These are phyloP conservation scores for Procambarus virginalis DNA, from an alignment of 1,140 invertebrate genomes.

Conservation along the genomic window DNA sequence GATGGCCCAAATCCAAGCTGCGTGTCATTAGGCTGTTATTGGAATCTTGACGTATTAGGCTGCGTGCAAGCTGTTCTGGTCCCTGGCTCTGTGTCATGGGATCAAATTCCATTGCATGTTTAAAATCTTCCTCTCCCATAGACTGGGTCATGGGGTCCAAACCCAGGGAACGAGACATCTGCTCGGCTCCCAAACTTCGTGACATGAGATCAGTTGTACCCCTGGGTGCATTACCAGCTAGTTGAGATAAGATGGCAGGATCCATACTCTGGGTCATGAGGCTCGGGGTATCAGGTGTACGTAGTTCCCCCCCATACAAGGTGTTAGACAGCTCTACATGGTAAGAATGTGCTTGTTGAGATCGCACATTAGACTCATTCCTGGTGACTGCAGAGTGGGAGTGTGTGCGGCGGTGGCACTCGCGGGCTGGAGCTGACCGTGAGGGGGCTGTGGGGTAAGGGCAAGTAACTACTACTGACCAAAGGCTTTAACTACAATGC, in stretches of 20 bases:
- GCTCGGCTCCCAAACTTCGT: constrained; percentile 60
- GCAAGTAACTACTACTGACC: constrained; percentile 34
- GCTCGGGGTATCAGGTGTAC: constrained; percentile 70
- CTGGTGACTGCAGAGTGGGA: constrained; percentile 50
- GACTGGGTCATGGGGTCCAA: constrained; percentile 56
- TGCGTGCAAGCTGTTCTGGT: constrained; percentile 66
- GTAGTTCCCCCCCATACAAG: constrained; percentile 71
- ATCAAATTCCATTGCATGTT: constrained; percentile 51
- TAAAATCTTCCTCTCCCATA: constrained; percentile 65
- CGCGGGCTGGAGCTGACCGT: constrained; percentile 42
- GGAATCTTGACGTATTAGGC: constrained; percentile 33
- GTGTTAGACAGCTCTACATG: constrained; percentile 71
- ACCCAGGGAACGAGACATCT: constrained; percentile 58
- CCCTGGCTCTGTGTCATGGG: constrained; percentile 68
- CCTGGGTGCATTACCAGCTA: constrained; percentile 16
- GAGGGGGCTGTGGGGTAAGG: constrained; percentile 59
- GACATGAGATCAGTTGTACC: constrained; percentile 53
- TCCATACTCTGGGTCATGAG: constrained; percentile 82
- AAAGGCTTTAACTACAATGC: constrained; percentile 5
- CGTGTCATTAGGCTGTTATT: constrained; percentile 70
- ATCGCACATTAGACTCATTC: constrained; percentile 11
- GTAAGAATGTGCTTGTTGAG: constrained; percentile 63
- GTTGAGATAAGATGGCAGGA: constrained; percentile 73
- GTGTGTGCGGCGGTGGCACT: constrained; percentile 67
- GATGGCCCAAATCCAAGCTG: constrained; percentile 73